Conservation (phyloP, 1,140 invertebrate species). For the Aporrectodea caliginosa region DNA sequence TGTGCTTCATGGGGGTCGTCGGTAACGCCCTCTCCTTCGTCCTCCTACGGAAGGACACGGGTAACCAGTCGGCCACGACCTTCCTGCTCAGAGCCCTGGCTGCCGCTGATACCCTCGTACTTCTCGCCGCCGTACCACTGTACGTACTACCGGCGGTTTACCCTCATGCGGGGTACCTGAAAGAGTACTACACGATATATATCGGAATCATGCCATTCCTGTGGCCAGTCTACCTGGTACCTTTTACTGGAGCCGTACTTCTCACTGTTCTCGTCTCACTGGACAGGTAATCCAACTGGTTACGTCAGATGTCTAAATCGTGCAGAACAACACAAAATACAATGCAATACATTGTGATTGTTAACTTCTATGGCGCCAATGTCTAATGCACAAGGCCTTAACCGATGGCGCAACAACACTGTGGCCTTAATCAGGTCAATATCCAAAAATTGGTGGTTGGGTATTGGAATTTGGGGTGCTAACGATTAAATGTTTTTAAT, state of each 20-base stretch:
- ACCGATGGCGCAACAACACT: too few species aligned
- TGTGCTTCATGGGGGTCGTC: conserved; percentile 26
- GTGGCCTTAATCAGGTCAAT: too few species aligned
- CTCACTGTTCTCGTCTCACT: conserved; percentile 31
- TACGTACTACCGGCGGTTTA: conserved; percentile 22
- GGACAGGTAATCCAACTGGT: too few species aligned
- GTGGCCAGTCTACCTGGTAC: conserved; percentile 31
- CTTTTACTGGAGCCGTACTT: conserved; percentile 30
- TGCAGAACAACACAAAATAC: too few species aligned
- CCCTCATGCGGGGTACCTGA: neutral
- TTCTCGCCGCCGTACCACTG: conserved; percentile 28
- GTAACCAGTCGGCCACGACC: conserved; percentile 14
- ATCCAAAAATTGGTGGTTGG: too few species aligned
- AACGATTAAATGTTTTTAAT: too few species aligned
- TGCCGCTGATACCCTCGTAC: conserved; percentile 26
- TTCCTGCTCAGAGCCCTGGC: conserved; percentile 30
- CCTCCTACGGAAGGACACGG: neutral
- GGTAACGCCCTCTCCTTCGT: conserved; percentile 28
- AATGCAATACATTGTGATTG: too few species aligned
- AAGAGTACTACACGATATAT: conserved; percentile 19
- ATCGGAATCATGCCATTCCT: conserved; percentile 19
- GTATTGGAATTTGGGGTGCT: too few species aligned
- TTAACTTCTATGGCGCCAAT: too few species aligned
- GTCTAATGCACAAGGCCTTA: too few species aligned
- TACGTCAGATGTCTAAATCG: too few species aligned